These are phyloP conservation scores for Squalus acanthias DNA, from an alignment of 2,797 vertebrate genomes.

Conservation along the genomic window DNA sequence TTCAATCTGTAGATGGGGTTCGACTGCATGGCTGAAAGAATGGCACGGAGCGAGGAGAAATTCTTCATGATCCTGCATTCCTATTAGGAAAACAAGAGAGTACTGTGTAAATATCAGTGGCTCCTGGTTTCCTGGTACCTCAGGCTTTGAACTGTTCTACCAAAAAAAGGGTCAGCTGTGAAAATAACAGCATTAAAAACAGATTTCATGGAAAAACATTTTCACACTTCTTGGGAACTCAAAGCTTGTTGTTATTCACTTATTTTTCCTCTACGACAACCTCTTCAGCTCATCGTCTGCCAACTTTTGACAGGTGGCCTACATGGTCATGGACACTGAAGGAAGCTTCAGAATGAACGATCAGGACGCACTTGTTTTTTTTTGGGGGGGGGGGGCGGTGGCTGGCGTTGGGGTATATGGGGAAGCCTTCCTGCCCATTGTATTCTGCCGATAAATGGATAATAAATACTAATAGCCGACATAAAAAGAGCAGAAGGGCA, in stretches of 20 bases:
- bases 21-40: slow-evolving; percentile 86
- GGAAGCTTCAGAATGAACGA: not conserved
- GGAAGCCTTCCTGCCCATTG: not conserved
- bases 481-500: not conserved
- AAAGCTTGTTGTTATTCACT: slow-evolving; percentile 49
- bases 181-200: slow-evolving; percentile 55
- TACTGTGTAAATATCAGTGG: slow-evolving; percentile 48
- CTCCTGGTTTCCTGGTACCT: slow-evolving; percentile 47
- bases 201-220: slow-evolving; percentile 43
- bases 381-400: not conserved
- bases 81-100: slow-evolving; percentile 60
- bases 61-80: slow-evolving; percentile 94
- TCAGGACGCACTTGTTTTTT: not conserved
- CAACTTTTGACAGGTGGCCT: not conserved
- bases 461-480: not conserved
- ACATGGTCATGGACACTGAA: not conserved
- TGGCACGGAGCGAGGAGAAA: slow-evolving; percentile 90
- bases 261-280: slow-evolving; percentile 34
- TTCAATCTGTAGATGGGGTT: slow-evolving; percentile 87
- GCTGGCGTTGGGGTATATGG: accelerated
- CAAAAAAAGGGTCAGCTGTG: slow-evolving; percentile 53
- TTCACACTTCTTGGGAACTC: slow-evolving; percentile 48
- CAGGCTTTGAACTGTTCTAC: slow-evolving; percentile 49
- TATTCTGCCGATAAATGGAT: not conserved
- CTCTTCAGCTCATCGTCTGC: not conserved